Evolutionary conservation across 2,113 vertebrate species (phyloP).

Genomic region (Climacteris rufus): DNA sequence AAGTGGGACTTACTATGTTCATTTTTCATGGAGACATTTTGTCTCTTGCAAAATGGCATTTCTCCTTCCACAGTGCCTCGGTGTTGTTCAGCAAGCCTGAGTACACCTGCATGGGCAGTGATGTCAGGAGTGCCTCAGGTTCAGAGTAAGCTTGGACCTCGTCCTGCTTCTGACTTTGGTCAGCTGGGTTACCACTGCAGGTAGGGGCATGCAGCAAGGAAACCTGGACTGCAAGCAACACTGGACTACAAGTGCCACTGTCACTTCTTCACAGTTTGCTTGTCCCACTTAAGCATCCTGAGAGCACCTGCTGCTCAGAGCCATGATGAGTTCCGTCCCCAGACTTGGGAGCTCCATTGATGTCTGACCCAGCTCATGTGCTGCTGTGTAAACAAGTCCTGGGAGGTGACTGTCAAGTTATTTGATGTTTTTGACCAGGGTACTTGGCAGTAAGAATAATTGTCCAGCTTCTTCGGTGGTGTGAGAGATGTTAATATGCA

Average conservation of each 20-base stretch:
- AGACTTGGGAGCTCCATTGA: fast-evolving
- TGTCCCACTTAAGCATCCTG: background rate
- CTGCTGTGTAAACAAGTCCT: background rate
- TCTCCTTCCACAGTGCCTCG: background rate
- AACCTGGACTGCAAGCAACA: fast-evolving
- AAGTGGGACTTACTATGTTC: background rate
- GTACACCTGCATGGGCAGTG: fast-evolving
- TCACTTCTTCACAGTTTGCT: background rate
- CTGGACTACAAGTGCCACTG: background rate
- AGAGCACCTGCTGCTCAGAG: background rate
- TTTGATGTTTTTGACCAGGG: background rate
- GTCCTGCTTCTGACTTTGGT: background rate
- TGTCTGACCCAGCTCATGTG: background rate
- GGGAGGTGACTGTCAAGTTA: background rate
- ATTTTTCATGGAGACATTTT: background rate
- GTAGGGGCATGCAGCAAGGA: background rate
- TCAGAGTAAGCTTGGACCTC: background rate
- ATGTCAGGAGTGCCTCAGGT: background rate
- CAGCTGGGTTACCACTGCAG: background rate
- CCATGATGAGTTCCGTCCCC: background rate
- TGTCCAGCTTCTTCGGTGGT: background rate
- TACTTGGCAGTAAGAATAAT: background rate
- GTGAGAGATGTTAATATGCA: background rate
- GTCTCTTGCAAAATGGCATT: background rate
- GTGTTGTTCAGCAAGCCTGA: too few relatives aligned